These are phyloP conservation scores for Botrylloides violaceus DNA, from an alignment of 23 tunicate species.

Conservation along the genomic window DNA sequence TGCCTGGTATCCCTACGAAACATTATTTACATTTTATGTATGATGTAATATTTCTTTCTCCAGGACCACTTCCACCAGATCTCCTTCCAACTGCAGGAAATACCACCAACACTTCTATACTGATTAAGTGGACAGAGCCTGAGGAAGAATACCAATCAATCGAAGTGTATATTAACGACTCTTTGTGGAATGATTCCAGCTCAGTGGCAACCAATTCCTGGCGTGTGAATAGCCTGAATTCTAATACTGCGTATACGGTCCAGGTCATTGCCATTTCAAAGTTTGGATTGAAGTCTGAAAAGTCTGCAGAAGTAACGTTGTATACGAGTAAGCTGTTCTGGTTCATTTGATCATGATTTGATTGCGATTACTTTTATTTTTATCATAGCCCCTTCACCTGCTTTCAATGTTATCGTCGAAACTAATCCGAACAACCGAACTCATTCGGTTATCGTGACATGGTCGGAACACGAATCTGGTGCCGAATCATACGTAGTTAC, in stretches of 20 bases:
- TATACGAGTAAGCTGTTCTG: not conserved
- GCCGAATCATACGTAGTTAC: not conserved
- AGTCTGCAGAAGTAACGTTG: too few species aligned
- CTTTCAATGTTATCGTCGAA: not conserved
- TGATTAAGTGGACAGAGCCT: not conserved
- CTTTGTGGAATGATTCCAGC: not conserved
- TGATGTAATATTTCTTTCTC: too few species aligned
- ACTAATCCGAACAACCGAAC: not conserved
- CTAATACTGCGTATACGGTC: not conserved
- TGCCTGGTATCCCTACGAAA: too few species aligned
- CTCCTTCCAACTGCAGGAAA: not conserved
- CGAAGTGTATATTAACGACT: not conserved
- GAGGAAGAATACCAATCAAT: not conserved
- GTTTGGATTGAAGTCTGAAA: not conserved
- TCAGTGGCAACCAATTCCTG: not conserved
- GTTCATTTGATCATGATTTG: too few species aligned
- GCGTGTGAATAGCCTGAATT: not conserved
- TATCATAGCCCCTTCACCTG: slow-evolving; percentile 2
- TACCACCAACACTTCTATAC: not conserved
- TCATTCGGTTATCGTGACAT: slow-evolving; percentile 14
- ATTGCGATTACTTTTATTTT: too few species aligned
- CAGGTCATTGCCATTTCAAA: not conserved
- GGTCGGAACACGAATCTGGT: not conserved
- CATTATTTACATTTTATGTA: too few species aligned
- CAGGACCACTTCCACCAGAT: too few species aligned